Conservation (phyloP, 2,797 vertebrate genomes). For the Pelobates cultripes region DNA sequence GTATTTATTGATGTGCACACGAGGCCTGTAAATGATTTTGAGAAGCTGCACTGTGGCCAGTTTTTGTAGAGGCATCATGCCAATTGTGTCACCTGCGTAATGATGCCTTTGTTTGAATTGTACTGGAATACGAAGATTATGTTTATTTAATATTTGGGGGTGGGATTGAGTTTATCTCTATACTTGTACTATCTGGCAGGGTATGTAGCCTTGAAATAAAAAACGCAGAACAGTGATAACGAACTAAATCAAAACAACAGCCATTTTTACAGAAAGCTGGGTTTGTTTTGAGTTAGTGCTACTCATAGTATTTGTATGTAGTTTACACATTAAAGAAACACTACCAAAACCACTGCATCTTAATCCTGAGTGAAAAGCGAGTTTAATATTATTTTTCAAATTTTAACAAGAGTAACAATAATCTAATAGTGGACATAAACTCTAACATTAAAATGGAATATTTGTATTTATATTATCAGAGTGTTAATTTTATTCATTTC, state of each 20-base stretch:
- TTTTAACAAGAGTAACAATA: too few species aligned
- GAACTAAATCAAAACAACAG: background rate
- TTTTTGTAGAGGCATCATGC: background rate
- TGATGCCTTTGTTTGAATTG: background rate
- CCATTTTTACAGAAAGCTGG: background rate
- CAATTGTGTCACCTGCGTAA: background rate
- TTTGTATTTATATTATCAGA: too few species aligned
- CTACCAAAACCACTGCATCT: too few species aligned
- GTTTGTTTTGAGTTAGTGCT: too few species aligned
- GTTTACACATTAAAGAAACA: too few species aligned
- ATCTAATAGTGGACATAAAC: too few species aligned
- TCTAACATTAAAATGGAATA: too few species aligned
- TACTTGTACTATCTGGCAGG: background rate
- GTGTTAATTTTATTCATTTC: too few species aligned
- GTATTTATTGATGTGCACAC: too few species aligned
- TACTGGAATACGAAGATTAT: background rate
- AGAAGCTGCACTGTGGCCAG: background rate
- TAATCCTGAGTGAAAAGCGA: too few species aligned
- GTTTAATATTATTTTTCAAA: too few species aligned
- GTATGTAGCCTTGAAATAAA: background rate
- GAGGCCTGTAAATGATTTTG: background rate
- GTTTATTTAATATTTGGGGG: background rate
- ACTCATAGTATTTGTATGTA: too few species aligned
- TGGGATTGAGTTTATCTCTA: background rate
- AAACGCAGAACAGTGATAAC: background rate